A percentile compares a stretch with the other conserved stretches of the same genome.
phyloP scores from a whole-genome alignment of 2,888 invertebrate genomes.

The Nomada lathburiana region DNA sequence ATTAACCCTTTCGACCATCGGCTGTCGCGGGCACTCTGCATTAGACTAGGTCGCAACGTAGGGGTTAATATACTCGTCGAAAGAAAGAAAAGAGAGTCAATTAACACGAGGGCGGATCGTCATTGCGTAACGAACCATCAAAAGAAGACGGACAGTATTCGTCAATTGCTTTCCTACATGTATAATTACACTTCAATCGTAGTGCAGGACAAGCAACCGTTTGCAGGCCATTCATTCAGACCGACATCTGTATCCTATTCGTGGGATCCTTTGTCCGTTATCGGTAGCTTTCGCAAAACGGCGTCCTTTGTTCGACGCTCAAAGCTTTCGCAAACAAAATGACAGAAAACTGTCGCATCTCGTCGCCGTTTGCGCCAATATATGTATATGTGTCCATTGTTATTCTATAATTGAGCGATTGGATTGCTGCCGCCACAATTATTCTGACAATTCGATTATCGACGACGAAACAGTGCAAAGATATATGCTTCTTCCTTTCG shows the following conservation, averaged over 20 bases:
- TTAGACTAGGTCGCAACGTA: too few species aligned
- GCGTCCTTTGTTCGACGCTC: constrained; percentile 62
- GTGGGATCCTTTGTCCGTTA: constrained; percentile 67
- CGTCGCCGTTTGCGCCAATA: constrained; percentile 26
- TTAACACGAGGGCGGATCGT: neutral
- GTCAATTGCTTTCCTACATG: constrained; percentile 57
- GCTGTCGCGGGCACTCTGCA: too few species aligned
- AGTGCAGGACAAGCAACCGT: constrained; percentile 45
- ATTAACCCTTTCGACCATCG: neutral
- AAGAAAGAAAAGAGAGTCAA: neutral
- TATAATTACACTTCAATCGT: constrained; percentile 67
- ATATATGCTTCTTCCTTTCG: neutral
- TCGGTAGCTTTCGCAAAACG: constrained; percentile 69
- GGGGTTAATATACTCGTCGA: neutral
- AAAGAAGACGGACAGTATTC: constrained; percentile 7
- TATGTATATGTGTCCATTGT: constrained; percentile 52
- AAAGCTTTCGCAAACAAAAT: constrained; percentile 64
- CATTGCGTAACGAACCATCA: neutral
- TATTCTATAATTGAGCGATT: constrained; percentile 63
- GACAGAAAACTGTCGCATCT: constrained; percentile 60
- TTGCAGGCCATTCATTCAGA: constrained; percentile 50
- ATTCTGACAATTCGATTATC: constrained; percentile 39
- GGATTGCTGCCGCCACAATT: constrained; percentile 53
- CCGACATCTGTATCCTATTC: constrained; percentile 64
- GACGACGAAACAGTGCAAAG: constrained; percentile 6